Evolutionary conservation across 1,140 invertebrate genomes (phyloP).

Genomic region (Ptiloglossa arizonensis): DNA sequence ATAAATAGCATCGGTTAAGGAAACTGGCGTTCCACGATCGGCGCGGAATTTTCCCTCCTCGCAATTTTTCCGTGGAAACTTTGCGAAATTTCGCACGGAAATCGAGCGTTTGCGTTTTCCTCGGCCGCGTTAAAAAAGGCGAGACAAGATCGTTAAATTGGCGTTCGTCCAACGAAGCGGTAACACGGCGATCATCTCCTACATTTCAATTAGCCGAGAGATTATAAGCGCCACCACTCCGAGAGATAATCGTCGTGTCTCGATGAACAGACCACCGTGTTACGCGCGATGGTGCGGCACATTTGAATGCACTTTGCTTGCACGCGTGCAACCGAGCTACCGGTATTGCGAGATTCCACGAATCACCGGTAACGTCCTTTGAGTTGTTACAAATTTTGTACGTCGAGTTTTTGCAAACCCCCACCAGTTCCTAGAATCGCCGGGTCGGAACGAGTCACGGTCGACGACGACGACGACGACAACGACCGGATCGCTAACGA

Average conservation of each 20-base stretch:
- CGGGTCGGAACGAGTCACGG: no score
- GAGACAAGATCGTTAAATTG: background rate
- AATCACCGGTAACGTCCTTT: no score
- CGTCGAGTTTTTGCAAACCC: no score
- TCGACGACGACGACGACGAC: no score
- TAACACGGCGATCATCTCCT: constrained; percentile 11
- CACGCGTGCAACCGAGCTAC: background rate
- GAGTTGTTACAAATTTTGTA: no score
- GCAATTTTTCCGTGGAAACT: background rate
- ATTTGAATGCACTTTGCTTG: background rate
- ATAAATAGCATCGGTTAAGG: background rate
- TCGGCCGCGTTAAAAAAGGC: background rate
- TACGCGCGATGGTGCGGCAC: constrained; percentile 15
- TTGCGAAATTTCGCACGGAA: background rate
- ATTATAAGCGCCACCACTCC: constrained; percentile 35
- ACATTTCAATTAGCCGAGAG: constrained; percentile 47
- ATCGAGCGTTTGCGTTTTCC: no score
- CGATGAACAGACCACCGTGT: constrained; percentile 10
- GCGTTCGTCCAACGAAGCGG: constrained; percentile 34
- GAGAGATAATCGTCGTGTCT: constrained; percentile 28
- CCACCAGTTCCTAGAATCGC: no score
- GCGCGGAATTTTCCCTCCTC: background rate
- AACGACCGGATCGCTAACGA: no score
- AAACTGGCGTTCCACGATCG: background rate
- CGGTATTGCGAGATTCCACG: constrained; percentile 5